phyloP scores from a whole-genome alignment of 92 coral and sea anemone genomes.

The Siderastrea radians region DNA sequence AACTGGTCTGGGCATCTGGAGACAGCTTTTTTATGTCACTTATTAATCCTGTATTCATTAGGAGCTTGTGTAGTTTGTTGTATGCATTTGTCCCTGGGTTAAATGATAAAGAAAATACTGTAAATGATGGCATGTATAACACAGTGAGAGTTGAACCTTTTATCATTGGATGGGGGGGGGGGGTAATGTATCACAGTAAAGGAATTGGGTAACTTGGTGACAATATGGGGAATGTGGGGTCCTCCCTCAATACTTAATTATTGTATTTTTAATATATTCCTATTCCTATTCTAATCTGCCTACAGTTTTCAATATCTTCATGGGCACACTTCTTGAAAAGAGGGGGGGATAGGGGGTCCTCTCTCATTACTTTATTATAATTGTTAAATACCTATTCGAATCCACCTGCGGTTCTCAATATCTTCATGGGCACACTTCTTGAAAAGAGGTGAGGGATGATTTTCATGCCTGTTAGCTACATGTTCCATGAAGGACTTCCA shows the following conservation, averaged over 20 bases:
- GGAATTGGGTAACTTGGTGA: no score
- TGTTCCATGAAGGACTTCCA: slow-evolving; percentile 59
- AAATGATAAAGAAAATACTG: not conserved
- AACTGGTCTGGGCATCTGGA: slow-evolving; percentile 65
- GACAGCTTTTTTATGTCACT: no score
- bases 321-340: not conserved
- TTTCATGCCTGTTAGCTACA: slow-evolving; percentile 49
- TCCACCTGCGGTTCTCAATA: slow-evolving; percentile 36
- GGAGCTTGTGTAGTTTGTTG: no score
- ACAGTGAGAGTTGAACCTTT: not conserved
- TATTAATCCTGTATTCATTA: no score
- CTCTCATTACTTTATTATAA: not conserved
- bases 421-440: slow-evolving; percentile 53
- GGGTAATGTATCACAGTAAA: no score
- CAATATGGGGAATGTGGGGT: no score
- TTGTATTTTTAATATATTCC: no score
- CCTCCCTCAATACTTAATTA: no score
- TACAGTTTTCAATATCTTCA: no score
- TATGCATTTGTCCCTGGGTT: no score
- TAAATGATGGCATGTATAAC: not conserved
- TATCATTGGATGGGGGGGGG: not conserved
- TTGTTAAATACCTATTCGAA: slow-evolving; percentile 8
- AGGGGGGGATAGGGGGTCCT: not conserved
- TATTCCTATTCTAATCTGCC: no score
- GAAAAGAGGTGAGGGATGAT: slow-evolving; percentile 26